Evolutionary conservation across 2,888 invertebrate species (phyloP), one percentile per base, ranked within the genome.

Genomic region (Xylophagus ater): DNA sequence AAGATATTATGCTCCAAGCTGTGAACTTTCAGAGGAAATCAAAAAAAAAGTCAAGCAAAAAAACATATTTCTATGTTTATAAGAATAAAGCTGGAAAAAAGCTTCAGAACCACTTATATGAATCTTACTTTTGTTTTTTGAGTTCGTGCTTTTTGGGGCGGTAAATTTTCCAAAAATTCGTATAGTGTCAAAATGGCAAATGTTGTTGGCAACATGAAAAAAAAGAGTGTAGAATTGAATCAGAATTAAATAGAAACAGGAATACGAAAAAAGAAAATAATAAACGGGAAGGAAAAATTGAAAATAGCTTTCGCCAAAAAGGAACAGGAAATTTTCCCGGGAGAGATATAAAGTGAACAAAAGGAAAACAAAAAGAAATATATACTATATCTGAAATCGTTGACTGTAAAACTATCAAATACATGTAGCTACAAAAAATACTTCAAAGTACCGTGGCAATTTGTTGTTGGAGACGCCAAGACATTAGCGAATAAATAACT

Each of bases 401-500:
- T n/a, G 26, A 6, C n/a, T 6, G 13, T 12, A 26, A 26, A 26
- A 10, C 10, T 26, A 26, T 5, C 4, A 2, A 26, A 26, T 13
- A 9, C 26, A 12, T 12, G 14, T 30, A 15, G 13, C n/a, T n/a
- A n/a, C n/a, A 33, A 20, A 35, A 19, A 10, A 32, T 28, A 33
- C 38, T 20, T n/a, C 32, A 33, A 26, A 37, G 21, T 17, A 14
- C 23, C 26, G 33, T 37, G 33, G 41, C 41, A 41, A 41, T 37
- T 41, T 37, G 41, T 37, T 41, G 37, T 33, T 37, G 41, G 28
- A 41, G 41, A 37, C 37, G 37, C 41, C 41, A 41, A 33, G 33
- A 37, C 36, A 41, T 41, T 41, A 41, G 33, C 37, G 17, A 41
- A 41, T 41, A 41, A 41, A 41, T 41, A 41, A 41, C 37, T 36